phyloP scores from a whole-genome alignment of 2,113 vertebrate genomes.

The Miniopterus natalensis region DNA sequence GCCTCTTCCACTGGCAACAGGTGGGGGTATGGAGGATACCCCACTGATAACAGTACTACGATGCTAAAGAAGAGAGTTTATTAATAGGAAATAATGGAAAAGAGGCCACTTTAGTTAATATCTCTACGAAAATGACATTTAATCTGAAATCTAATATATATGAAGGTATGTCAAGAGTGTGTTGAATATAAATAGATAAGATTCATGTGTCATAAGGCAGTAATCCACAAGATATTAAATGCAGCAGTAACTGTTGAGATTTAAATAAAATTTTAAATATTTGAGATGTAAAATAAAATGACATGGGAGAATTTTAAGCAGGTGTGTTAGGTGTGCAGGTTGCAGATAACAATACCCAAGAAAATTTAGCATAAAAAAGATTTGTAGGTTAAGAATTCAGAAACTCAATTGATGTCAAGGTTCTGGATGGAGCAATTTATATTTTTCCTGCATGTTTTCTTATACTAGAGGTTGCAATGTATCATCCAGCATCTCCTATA shows the following conservation, averaged over 20 bases:
- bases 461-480: rapidly evolving
- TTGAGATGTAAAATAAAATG: not conserved
- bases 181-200: not conserved
- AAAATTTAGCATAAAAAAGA: not conserved
- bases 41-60: not conserved
- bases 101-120: not conserved
- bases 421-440: not conserved
- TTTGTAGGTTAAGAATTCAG: not conserved
- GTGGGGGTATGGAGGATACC: too few relatives aligned
- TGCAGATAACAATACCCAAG: not conserved
- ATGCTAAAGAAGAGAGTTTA: not conserved
- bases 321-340: not conserved
- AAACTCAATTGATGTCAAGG: not conserved
- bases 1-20: not conserved
- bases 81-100: not conserved
- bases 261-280: not conserved
- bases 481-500: rapidly evolving
- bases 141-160: not conserved
- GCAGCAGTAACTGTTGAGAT: not conserved
- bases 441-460: not conserved
- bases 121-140: not conserved
- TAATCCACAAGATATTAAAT: not conserved
- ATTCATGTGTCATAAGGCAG: not conserved
- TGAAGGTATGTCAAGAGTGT: not conserved
- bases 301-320: not conserved